These are phyloP conservation scores for Sisor rabdophorus DNA, from an alignment of 2,113 vertebrate species.

Conservation along the genomic window DNA sequence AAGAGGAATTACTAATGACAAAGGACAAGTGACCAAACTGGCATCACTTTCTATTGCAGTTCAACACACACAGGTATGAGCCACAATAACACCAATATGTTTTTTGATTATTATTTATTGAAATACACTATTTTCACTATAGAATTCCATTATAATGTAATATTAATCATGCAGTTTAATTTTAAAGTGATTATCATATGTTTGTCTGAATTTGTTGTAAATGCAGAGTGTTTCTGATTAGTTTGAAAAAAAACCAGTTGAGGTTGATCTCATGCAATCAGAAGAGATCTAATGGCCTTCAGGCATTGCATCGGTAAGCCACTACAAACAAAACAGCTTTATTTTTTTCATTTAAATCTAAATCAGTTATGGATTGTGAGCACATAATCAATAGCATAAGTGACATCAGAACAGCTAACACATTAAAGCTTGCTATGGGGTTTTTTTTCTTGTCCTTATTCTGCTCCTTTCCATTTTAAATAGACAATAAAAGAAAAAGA, in stretches of 20 bases:
- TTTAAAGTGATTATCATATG: neutral
- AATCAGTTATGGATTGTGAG: constrained; percentile 52
- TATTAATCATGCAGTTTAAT: neutral
- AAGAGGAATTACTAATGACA: constrained; percentile 30
- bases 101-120: neutral
- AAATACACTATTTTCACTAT: neutral
- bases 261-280: constrained; percentile 21
- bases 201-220: neutral
- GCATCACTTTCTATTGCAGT: constrained; percentile 12
- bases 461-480: constrained; percentile 31
- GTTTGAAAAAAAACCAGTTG: constrained; percentile 6
- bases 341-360: constrained; percentile 33
- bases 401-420: constrained; percentile 48
- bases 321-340: constrained; percentile 37
- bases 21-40: neutral
- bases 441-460: constrained; percentile 47
- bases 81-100: constrained; percentile 2
- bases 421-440: constrained; percentile 55
- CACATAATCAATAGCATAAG: constrained; percentile 55
- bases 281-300: constrained; percentile 32
- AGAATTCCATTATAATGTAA: neutral
- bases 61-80: constrained; percentile 31
- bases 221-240: constrained; percentile 22
- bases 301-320: constrained; percentile 24
- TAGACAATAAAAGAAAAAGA: constrained; percentile 34